Evolutionary conservation across 35 echinoderm and acorn worm genomes (phyloP).

Genomic region (Heliocidaris erythrogramma): DNA sequence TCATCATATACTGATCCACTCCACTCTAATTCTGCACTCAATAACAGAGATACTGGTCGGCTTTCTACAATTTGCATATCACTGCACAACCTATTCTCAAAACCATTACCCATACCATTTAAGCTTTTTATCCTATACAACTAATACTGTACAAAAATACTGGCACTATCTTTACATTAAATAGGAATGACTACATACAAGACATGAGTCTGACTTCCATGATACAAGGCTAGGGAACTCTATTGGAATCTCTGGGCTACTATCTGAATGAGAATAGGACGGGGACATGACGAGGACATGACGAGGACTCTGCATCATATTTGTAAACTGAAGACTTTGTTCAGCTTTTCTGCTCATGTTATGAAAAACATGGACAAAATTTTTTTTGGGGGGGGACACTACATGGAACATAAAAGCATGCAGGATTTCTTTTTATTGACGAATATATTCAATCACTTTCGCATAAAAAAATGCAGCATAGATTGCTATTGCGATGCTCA

Average conservation of each 20-base stretch:
- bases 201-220: not conserved
- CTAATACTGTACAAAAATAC: slow-evolving; percentile 10
- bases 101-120: not conserved
- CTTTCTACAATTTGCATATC: not conserved
- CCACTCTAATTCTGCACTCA: no score
- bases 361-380: no score
- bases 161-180: slow-evolving; percentile 12
- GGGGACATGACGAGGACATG: not conserved
- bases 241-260: not conserved
- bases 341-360: no score
- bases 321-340: not conserved
- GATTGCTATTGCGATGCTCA: not conserved
- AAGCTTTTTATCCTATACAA: not conserved
- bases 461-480: slow-evolving; percentile 1
- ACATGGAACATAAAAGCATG: not conserved
- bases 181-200: not conserved
- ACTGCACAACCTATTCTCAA: slow-evolving; percentile 1
- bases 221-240: not conserved
- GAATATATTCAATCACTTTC: not conserved
- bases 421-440: not conserved
- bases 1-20: no score
- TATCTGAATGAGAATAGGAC: not conserved
- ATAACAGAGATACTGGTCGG: no score
- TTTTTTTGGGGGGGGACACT: no score
- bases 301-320: not conserved